Evolutionary conservation across 1,140 invertebrate species (phyloP).

Genomic region (Macrotrachela quadricornifera): DNA sequence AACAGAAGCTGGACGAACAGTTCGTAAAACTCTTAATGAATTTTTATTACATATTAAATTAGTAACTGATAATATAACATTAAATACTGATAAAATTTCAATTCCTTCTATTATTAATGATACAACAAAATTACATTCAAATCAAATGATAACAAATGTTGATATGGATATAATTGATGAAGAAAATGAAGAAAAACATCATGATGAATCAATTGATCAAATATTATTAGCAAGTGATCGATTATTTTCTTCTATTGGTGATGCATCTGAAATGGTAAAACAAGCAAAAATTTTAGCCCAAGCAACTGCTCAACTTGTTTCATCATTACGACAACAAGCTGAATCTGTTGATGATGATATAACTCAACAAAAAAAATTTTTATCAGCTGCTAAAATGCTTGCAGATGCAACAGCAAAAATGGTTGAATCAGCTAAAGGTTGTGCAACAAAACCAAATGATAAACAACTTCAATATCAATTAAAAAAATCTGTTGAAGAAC

Average conservation of each 20-base stretch:
- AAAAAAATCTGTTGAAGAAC: slow-evolving; percentile 63
- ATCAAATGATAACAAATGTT: too few species aligned
- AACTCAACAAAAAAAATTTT: slow-evolving; percentile 63
- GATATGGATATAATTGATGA: too few species aligned
- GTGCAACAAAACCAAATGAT: slow-evolving; percentile 62
- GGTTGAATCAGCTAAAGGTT: slow-evolving; percentile 82
- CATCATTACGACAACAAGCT: slow-evolving; percentile 76
- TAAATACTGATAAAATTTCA: too few species aligned
- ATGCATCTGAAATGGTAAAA: slow-evolving; percentile 70
- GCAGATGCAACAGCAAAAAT: slow-evolving; percentile 84
- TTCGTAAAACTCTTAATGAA: slow-evolving; percentile 66
- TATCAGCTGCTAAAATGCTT: slow-evolving; percentile 58
- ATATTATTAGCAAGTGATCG: slow-evolving; percentile 73
- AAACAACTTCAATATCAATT: slow-evolving; percentile 57
- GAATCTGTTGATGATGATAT: slow-evolving; percentile 38
- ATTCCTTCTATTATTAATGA: too few species aligned
- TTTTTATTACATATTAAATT: slow-evolving; percentile 67
- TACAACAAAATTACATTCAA: too few species aligned
- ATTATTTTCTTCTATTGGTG: slow-evolving; percentile 55
- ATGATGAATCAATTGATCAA: slow-evolving; percentile 64
- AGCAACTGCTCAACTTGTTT: slow-evolving; percentile 70
- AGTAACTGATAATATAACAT: slow-evolving; percentile 13
- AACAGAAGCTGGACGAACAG: slow-evolving; percentile 57
- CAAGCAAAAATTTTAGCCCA: slow-evolving; percentile 74
- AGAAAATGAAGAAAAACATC: slow-evolving; percentile 12